Percentiles rank a stretch among this genome's conserved stretches.
Conservation (phyloP, 2,888 invertebrate genomes). For the Eustalomyia histrio region DNA sequence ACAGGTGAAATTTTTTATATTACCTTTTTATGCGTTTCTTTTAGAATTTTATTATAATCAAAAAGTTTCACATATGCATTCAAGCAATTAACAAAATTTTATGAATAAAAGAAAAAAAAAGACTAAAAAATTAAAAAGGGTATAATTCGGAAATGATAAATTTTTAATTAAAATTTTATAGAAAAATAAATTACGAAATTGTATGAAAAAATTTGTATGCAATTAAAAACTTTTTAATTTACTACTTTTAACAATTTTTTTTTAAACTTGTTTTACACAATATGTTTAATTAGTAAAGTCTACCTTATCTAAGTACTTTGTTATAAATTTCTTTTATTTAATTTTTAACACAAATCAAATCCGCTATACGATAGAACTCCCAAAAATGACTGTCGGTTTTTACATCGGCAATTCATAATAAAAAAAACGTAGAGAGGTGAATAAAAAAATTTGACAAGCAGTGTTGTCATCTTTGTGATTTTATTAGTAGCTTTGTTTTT, state of each 20-base stretch:
- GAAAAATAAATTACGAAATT: neutral
- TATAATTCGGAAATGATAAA: no score
- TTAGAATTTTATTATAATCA: constrained; percentile 1
- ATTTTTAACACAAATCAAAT: constrained; percentile 30
- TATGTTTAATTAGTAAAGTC: constrained; percentile 1
- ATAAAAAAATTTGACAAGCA: constrained; percentile 30
- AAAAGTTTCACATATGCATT: neutral
- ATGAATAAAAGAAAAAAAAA: neutral
- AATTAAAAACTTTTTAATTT: no score
- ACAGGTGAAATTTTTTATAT: constrained; percentile 36
- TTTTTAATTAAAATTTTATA: neutral
- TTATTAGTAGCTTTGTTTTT: neutral
- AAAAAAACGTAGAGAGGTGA: constrained; percentile 61
- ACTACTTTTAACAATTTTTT: no score
- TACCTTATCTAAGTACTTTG: neutral
- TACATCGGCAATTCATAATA: constrained; percentile 52
- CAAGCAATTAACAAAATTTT: neutral
- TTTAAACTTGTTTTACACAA: neutral
- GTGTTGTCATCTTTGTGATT: constrained; percentile 24
- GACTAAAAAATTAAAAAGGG: neutral
- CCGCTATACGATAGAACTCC: constrained; percentile 50
- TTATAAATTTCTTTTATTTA: constrained; percentile 14
- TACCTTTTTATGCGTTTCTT: constrained; percentile 6
- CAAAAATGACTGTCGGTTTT: constrained; percentile 65
- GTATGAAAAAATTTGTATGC: no score